Percentiles rank a stretch among this genome's conserved stretches.
phyloP scores from a whole-genome alignment of 2,797 vertebrate species.

The Semaprochilodus insignis region DNA sequence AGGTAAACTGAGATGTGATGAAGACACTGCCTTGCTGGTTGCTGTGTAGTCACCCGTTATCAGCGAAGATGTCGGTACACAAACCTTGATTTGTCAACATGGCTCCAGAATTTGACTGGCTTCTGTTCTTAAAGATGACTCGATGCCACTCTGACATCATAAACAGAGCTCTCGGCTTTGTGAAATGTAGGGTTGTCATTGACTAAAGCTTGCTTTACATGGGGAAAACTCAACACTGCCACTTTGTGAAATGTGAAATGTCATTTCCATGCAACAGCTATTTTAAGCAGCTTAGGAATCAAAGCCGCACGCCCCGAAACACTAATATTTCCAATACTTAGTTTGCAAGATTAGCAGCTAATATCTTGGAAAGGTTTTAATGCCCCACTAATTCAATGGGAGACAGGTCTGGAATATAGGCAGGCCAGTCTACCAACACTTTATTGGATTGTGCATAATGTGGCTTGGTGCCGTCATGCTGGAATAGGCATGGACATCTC shows the following conservation, averaged over 20 bases:
- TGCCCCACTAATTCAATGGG: too few relatives aligned
- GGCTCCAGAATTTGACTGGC: neutral
- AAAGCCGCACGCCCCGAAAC: too few relatives aligned
- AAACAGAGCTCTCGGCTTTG: neutral
- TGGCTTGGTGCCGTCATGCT: too few relatives aligned
- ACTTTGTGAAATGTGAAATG: neutral
- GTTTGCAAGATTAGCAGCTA: too few relatives aligned
- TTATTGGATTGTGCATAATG: too few relatives aligned
- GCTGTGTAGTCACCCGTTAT: neutral
- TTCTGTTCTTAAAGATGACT: neutral
- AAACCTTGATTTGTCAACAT: neutral
- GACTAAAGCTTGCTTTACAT: neutral
- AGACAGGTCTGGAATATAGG: too few relatives aligned
- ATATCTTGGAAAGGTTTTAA: too few relatives aligned
- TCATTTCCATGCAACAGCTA: too few relatives aligned
- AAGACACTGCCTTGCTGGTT: neutral
- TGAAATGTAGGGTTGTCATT: neutral
- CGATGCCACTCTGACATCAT: neutral
- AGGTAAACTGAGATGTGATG: conserved; percentile 16
- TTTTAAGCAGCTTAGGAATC: too few relatives aligned
- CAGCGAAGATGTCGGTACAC: neutral
- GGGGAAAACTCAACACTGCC: neutral
- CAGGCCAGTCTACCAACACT: too few relatives aligned
- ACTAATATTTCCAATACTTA: too few relatives aligned
- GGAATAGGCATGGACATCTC: too few relatives aligned